phyloP scores from a whole-genome alignment of 2,888 invertebrate genomes.

The Volucella bombylans region DNA sequence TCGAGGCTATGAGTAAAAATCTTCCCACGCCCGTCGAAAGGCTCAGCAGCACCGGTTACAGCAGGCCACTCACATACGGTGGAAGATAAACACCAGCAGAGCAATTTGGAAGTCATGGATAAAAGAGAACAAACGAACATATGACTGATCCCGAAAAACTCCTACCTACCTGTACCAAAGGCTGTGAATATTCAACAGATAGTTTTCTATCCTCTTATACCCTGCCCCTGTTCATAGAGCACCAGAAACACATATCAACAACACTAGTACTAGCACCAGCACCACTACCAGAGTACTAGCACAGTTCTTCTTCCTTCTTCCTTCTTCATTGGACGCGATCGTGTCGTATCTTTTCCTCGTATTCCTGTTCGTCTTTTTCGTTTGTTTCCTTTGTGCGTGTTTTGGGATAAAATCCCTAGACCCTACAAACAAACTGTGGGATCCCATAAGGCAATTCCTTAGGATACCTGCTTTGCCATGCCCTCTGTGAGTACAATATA shows the following conservation, averaged over 20 bases:
- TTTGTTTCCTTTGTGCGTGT: conserved; percentile 68
- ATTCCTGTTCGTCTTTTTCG: conserved; percentile 17
- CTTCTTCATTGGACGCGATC: neutral
- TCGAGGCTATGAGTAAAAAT: conserved; percentile 69
- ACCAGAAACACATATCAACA: too few species aligned
- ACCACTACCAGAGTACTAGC: too few species aligned
- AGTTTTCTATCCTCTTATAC: conserved; percentile 25
- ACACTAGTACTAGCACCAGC: too few species aligned
- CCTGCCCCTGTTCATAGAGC: too few species aligned
- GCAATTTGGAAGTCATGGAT: conserved; percentile 55
- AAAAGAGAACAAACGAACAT: conserved; percentile 58
- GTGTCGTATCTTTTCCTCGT: neutral
- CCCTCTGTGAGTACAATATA: neutral
- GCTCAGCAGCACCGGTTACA: conserved; percentile 10
- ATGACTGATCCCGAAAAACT: conserved; percentile 70
- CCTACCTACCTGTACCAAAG: conserved; percentile 36
- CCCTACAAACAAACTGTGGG: conserved; percentile 27
- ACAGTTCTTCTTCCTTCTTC: conserved; percentile 37
- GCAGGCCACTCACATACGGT: conserved; percentile 6
- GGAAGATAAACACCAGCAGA: conserved; percentile 15
- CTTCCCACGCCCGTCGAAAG: conserved; percentile 70
- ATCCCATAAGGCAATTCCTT: conserved; percentile 64
- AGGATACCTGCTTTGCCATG: conserved; percentile 53
- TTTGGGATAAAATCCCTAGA: conserved; percentile 53
- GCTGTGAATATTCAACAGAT: conserved; percentile 72